Percentiles rank a stretch among this genome's conserved stretches.
These are phyloP conservation scores for Epizoanthus rinbou DNA, from an alignment of 92 coral and sea anemone species.

Conservation along the genomic window DNA sequence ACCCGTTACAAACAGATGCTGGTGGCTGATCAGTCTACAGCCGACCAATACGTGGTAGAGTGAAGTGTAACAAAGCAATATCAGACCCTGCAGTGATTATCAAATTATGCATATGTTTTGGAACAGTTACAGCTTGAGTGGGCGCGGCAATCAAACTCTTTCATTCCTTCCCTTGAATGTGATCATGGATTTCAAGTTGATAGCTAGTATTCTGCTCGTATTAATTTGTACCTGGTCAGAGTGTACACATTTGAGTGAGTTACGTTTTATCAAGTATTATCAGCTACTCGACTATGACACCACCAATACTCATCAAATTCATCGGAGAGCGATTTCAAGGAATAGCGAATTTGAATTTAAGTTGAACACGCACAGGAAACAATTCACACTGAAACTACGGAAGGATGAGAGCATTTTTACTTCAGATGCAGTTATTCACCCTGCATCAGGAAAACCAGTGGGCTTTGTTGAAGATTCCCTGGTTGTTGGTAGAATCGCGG, in stretches of 20 bases:
- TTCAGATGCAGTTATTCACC: slow-evolving; percentile 63
- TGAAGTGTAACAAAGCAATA: no score
- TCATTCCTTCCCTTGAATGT: no score
- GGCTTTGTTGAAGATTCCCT: slow-evolving; percentile 68
- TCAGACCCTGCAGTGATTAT: no score
- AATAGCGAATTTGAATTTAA: slow-evolving; percentile 56
- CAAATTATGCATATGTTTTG: no score
- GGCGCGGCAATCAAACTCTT: no score
- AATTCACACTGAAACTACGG: slow-evolving; percentile 60
- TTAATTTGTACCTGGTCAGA: slow-evolving; percentile 29
- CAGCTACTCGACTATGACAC: slow-evolving; percentile 77
- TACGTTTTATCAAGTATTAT: slow-evolving; percentile 68
- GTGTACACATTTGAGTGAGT: slow-evolving; percentile 37
- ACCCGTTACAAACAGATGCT: no score
- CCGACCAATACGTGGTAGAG: no score
- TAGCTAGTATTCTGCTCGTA: slow-evolving; percentile 19
- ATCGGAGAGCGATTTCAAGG: slow-evolving; percentile 65
- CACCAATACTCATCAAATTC: slow-evolving; percentile 51
- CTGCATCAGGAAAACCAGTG: slow-evolving; percentile 64
- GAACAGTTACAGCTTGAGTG: no score
- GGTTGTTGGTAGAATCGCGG: slow-evolving; percentile 69
- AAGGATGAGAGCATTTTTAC: slow-evolving; percentile 71
- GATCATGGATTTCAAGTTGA: slow-evolving; percentile 8
- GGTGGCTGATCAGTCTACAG: no score
- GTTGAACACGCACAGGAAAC: slow-evolving; percentile 74